Base-by-base conservation (phyloP, 2,888 invertebrate species). In the Drosophila emarginata region DNA sequence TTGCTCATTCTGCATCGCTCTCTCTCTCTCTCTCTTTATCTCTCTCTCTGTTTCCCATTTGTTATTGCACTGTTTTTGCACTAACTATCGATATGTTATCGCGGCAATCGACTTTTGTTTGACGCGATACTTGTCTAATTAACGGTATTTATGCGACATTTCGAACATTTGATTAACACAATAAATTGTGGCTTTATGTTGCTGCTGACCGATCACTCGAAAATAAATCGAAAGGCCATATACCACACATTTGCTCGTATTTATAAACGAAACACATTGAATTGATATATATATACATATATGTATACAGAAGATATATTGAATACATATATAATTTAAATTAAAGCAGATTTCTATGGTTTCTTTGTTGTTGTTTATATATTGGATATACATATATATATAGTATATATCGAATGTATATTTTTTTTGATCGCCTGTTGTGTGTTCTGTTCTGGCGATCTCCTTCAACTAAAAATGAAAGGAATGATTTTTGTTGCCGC, bases 151-250 rank as follows among this genome's bases (percentile, higher is more conserved):
- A 11, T 2, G 7, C 4, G 18, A 2, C 45, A 3, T 45, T 15
- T 45, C 11, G 45, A 11, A 21, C 4, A 7, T 21, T 45, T 14
- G 14, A 7, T 40, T 11, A 9, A 11, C 18, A 21, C 18, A 21
- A 21, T 67, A 75, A 72, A 74, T 76, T 65, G 78, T 81, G 26
- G 4, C 26, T 4, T 5, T 26, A 26, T 26, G 26, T 5, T 26
- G 26, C 26, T 5, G 6, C 23, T 23, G 72, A 52, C 73, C 77
- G 81, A 87, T 87, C 78, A 80, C 81, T 90, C 83, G 80, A 89
- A 68, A 89, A 88, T 89, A 89, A 89, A 87, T 88, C 78, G 86
- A 86, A 80, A 80, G 68, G 61, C 64, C 5, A 58, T 67, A 65
- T 39, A 71, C 32, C 40, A 66, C 54, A 62, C 56, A 39, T 36